Evolutionary conservation across 2,113 vertebrate species (phyloP), one percentile per base, ranked within the genome.

Genomic region (Lichenostomus cassidix): DNA sequence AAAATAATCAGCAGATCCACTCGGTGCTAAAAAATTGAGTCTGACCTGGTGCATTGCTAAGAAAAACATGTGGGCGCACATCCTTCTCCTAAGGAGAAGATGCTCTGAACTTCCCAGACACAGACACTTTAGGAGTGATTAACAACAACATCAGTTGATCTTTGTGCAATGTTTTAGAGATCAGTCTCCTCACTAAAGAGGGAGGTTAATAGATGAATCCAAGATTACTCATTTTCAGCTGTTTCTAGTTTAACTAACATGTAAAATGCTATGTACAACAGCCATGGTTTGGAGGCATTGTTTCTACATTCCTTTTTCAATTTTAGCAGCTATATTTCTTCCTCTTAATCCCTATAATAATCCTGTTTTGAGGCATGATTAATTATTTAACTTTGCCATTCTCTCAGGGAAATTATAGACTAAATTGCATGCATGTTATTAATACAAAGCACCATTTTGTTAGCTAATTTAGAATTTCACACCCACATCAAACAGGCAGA

Each of bases 331-430:
- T 88, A 79, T 94, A 82, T 96, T 94, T 96, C 92, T 83, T 80
- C 83, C 62, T 75, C 89, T 76, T 95, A 96, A 94, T 93, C 94
- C 86, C 85, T 91, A 62, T 92, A 95, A 94, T 96, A 95, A 93
- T 86, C 71, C 90, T 95, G 79, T 93, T 94, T 91, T 49, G 85
- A 96, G 80, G 85, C 92, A 94, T 69, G 79, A 83, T 97, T 96
- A 95, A 96, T 96, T 96, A 96, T 96, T 96, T 94, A 95, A 89
- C 94, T 96, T 87, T 87, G 87, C 94, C 79, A 90, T 96, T 96
- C 95, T 96, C 92, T 94, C 95, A 75, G 90, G 83, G 81, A 95
- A 92, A 95, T 83, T 78, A 92, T 5, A 46, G 82, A 77, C 76
- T 90, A 68, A 93, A 94, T 89, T 85, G 89, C 87, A 92, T 31